These are phyloP conservation scores for Coluber constrictor DNA, from an alignment of 2,797 vertebrate genomes.

Conservation along the genomic window DNA sequence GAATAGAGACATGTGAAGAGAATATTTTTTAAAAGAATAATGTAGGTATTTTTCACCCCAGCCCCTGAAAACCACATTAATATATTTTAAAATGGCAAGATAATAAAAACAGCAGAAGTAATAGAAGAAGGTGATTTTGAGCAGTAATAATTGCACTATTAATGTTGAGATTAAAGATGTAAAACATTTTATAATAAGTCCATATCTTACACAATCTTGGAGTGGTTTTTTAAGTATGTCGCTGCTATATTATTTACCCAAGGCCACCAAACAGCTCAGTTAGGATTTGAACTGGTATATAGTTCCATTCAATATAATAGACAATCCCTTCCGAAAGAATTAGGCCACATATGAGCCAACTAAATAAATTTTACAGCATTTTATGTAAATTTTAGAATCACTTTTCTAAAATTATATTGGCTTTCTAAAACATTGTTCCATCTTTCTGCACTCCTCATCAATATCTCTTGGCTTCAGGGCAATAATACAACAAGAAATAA, in stretches of 20 bases:
- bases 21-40: slow-evolving; percentile 29
- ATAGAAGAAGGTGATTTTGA: neutral
- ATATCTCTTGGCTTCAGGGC: neutral
- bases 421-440: neutral
- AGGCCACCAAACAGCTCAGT: neutral
- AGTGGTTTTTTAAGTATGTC: neutral
- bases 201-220: neutral
- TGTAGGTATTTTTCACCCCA: slow-evolving; percentile 30
- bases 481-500: neutral
- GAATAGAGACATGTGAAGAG: slow-evolving; percentile 4
- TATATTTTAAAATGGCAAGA: neutral
- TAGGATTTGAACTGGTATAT: neutral
- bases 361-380: neutral
- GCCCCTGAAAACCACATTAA: slow-evolving; percentile 6
- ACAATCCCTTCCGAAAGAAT: neutral
- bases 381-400: neutral
- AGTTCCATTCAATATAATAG: neutral
- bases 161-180: neutral
- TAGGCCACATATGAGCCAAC: neutral
- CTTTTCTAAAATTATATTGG: neutral
- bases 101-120: neutral
- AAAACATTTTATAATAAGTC: neutral
- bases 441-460: neutral
- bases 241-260: neutral
- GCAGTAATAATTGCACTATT: neutral